Conservation (phyloP, 2,113 vertebrate species). For the Scopus umbretta region DNA sequence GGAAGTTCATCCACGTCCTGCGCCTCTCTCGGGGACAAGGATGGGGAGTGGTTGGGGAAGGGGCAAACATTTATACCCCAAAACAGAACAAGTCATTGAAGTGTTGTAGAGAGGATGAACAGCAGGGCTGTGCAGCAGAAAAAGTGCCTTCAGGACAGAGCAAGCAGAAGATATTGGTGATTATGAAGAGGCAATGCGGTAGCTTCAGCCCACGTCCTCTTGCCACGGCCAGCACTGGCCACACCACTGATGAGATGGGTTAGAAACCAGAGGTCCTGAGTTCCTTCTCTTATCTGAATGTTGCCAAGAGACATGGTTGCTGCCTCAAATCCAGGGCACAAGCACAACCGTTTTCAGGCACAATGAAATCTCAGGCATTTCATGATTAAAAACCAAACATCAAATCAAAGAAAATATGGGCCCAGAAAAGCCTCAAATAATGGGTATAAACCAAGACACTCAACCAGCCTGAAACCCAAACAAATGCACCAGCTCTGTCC, state of each 20-base stretch:
- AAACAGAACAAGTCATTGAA: neutral
- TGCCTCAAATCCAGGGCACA: neutral
- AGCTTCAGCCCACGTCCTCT: neutral
- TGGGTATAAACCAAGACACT: neutral
- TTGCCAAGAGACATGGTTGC: neutral
- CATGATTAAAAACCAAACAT: neutral
- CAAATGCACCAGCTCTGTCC: neutral
- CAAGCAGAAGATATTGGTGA: neutral
- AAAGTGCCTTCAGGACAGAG: neutral
- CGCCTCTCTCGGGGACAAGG: neutral
- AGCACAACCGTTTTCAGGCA: neutral
- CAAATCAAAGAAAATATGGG: neutral
- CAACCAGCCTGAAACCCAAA: neutral
- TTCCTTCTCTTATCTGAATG: neutral
- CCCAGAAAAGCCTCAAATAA: neutral
- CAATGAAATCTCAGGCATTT: neutral
- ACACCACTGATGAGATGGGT: neutral
- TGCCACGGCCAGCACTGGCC: neutral
- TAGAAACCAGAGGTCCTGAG: neutral
- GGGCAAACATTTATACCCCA: neutral
- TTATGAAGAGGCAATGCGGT: neutral
- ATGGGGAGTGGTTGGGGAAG: neutral
- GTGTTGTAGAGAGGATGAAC: neutral
- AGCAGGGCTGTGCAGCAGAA: neutral
- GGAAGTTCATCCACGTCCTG: neutral